Percentiles rank a stretch among this genome's conserved stretches.
Conservation (phyloP, 1,140 invertebrate genomes). For the Ceratina calcarata region DNA sequence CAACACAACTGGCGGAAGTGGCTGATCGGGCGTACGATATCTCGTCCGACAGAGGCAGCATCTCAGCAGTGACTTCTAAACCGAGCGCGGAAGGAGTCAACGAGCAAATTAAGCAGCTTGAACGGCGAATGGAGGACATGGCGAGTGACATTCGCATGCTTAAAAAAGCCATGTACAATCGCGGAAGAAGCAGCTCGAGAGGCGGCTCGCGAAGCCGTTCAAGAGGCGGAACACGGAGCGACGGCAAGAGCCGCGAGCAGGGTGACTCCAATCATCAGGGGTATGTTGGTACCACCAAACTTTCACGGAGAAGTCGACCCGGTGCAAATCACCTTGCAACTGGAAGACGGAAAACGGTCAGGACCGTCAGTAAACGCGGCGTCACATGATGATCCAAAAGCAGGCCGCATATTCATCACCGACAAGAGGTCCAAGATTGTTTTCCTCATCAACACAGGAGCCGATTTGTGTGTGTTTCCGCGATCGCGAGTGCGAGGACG, state of each 20-base stretch:
- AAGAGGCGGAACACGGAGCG: not conserved
- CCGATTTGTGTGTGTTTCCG: not conserved
- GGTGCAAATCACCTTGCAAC: not conserved
- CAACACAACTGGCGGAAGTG: not conserved
- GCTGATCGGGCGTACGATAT: not conserved
- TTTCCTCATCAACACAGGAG: not conserved
- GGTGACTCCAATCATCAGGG: not conserved
- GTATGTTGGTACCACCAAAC: not conserved
- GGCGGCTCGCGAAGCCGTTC: too few species aligned
- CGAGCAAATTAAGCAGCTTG: too few species aligned
- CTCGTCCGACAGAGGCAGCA: not conserved
- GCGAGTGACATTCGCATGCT: too few species aligned
- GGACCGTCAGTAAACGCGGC: not conserved
- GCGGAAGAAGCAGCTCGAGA: too few species aligned
- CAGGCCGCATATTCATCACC: not conserved
- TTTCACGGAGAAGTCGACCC: not conserved
- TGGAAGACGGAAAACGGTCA: not conserved
- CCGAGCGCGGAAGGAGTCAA: too few species aligned
- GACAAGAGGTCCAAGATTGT: not conserved
- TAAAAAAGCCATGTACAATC: too few species aligned
- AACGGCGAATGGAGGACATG: too few species aligned
- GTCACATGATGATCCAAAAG: not conserved
- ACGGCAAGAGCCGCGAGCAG: not conserved
- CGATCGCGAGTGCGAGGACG: too few species aligned
- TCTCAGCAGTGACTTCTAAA: too few species aligned